Evolutionary conservation across 2,113 vertebrate species (phyloP).

Genomic region (Ellobius talpinus): DNA sequence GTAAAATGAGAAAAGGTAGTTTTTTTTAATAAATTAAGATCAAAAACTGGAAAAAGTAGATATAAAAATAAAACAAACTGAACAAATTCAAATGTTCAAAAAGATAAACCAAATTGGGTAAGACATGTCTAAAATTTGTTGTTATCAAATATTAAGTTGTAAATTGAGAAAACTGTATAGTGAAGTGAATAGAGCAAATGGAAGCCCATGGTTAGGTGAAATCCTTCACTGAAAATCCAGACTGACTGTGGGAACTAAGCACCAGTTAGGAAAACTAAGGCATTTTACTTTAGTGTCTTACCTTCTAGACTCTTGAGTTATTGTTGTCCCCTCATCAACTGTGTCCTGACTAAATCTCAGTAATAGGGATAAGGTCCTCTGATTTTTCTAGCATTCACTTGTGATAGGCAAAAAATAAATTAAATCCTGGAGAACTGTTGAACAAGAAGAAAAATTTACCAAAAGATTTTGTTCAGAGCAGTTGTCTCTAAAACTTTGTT

Average conservation of each 20-base stretch:
- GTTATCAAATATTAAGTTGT: not conserved
- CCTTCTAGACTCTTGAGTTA: not conserved
- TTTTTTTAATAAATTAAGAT: too few species aligned
- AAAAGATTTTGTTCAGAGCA: not conserved
- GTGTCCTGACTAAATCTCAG: not conserved
- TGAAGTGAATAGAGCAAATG: not conserved
- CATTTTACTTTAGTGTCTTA: not conserved
- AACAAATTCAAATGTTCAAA: not conserved
- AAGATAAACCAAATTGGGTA: not conserved
- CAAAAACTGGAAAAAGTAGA: not conserved
- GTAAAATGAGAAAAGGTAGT: too few species aligned
- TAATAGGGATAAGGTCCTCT: not conserved
- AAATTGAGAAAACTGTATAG: not conserved
- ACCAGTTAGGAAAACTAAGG: not conserved
- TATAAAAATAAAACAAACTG: not conserved
- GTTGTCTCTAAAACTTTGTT: not conserved
- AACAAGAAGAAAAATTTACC: not conserved
- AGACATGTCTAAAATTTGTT: constrained; percentile 5
- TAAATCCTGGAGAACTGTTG: not conserved
- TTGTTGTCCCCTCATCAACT: not conserved
- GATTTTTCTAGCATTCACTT: not conserved
- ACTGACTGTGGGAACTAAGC: not conserved
- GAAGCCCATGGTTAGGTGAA: not conserved
- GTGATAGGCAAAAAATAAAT: not conserved
- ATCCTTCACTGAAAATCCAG: not conserved